phyloP scores from a whole-genome alignment of 2,797 vertebrate genomes.

The Danio kyathit region DNA sequence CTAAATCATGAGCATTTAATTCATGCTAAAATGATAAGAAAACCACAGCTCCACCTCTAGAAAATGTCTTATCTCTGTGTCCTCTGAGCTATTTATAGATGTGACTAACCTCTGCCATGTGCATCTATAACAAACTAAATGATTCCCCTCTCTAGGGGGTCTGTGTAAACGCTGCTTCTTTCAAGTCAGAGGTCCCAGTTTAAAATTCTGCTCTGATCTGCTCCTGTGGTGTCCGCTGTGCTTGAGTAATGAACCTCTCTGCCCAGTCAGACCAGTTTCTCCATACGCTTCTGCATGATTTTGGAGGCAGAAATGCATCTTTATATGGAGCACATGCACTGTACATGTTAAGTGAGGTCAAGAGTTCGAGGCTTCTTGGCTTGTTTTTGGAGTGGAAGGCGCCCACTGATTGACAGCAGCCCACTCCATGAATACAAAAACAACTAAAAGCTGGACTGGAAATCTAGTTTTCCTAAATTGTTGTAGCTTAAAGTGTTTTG shows the following conservation, averaged over 20 bases:
- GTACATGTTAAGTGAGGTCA: slow-evolving; percentile 55
- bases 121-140: slow-evolving; percentile 55
- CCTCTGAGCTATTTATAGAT: slow-evolving; percentile 56
- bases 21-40: neutral
- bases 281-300: slow-evolving; percentile 24
- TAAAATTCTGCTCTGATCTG: slow-evolving; percentile 64
- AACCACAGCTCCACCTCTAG: neutral
- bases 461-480: neutral
- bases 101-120: slow-evolving; percentile 51
- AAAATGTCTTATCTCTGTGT: slow-evolving; percentile 4
- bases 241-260: slow-evolving; percentile 67
- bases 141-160: slow-evolving; percentile 52
- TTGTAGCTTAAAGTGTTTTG: neutral
- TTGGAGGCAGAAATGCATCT: slow-evolving; percentile 33
- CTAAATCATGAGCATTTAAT: neutral
- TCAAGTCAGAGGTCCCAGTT: slow-evolving; percentile 51
- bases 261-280: slow-evolving; percentile 47
- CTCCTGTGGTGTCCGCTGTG: slow-evolving; percentile 52
- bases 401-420: slow-evolving; percentile 6
- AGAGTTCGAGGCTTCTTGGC: slow-evolving; percentile 11
- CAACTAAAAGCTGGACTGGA: neutral
- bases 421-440: slow-evolving; percentile 13
- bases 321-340: slow-evolving; percentile 46
- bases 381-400: slow-evolving; percentile 5
- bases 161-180: slow-evolving; percentile 63